Base-by-base conservation (phyloP, 2,797 vertebrate genomes). In the Tenualosa thibaudeaui region DNA sequence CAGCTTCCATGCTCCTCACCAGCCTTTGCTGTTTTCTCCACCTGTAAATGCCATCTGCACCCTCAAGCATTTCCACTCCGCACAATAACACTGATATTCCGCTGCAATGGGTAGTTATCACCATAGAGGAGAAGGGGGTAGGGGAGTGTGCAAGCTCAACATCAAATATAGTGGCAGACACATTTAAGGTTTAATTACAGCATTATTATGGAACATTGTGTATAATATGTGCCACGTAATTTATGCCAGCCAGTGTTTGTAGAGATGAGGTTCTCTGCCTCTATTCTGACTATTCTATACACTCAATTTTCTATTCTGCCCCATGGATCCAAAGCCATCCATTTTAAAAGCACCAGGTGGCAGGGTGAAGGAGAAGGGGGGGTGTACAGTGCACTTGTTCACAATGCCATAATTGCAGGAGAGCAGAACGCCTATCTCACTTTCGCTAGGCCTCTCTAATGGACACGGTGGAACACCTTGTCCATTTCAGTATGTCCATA, bases 141-240 rank as follows among this genome's bases (percentile, higher is more conserved):
- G 26, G 62, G 26, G 7, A 49, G 46, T 49, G 7, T 68, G 62
- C 5, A 26, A 75, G 68, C 37, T 37, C 15, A 78, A 78, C 65
- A 78, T 5, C 37, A 17, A 40, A 37, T 46, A 78, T 40, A 17
- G 68, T 6, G 65, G 22, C 51, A 19, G 15, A 37, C 62, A 62
- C 37, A 22, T 71, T 68, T 81, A 53, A 83, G 51, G 68, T 83
- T 82, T 85, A 84, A 87, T 86, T 86, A 88, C 51, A 84, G 19
- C 46, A 10, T 49, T 58, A 60, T 8, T 78, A 87, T 71, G 86
- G 88, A 90, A 90, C 86, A 89, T 85, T 56, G 81, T 82, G 88
- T 87, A 49, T 81, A 83, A 88, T 87, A 46, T 83, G 62, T 13
- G 75, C 15, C 83, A 65, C 65, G 68, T 81, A 43, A 84, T 58